Conservation (phyloP, 2,113 vertebrate genomes). For the Caranx ignobilis region DNA sequence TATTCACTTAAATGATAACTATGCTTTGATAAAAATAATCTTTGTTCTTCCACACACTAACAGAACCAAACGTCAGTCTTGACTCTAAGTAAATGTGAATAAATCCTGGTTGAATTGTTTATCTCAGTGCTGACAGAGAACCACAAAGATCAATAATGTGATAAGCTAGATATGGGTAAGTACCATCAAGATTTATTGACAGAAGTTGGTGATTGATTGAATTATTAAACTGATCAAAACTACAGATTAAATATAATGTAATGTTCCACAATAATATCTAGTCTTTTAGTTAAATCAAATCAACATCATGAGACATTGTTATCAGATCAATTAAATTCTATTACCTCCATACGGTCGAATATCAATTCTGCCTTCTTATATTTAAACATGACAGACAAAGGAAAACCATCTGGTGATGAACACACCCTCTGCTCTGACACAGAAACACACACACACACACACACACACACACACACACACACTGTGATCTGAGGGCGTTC, state of each 20-base stretch:
- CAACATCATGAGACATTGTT: neutral
- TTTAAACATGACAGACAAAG: constrained; percentile 31
- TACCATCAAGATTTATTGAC: neutral
- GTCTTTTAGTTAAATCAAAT: neutral
- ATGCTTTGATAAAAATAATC: neutral
- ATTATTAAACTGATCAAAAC: neutral
- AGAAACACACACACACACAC: constrained; percentile 1
- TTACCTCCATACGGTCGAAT: neutral
- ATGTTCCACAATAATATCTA: neutral
- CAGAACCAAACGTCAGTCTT: neutral
- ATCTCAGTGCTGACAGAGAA: neutral
- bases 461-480: neutral
- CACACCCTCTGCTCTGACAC: constrained; percentile 38
- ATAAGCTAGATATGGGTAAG: neutral
- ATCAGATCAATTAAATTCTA: neutral
- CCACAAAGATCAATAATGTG: neutral
- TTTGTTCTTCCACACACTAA: neutral
- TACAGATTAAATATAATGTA: neutral
- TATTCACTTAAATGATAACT: neutral
- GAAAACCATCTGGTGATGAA: constrained; percentile 45
- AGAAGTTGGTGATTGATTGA: neutral
- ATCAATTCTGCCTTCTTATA: constrained; percentile 8
- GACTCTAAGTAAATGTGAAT: neutral
- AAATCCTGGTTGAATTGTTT: neutral
- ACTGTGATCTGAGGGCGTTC: constrained; percentile 61